Evolutionary conservation across 30 jellyfish, hydroid and myxozoan genomes (phyloP).

Genomic region (Aurelia sp.): DNA sequence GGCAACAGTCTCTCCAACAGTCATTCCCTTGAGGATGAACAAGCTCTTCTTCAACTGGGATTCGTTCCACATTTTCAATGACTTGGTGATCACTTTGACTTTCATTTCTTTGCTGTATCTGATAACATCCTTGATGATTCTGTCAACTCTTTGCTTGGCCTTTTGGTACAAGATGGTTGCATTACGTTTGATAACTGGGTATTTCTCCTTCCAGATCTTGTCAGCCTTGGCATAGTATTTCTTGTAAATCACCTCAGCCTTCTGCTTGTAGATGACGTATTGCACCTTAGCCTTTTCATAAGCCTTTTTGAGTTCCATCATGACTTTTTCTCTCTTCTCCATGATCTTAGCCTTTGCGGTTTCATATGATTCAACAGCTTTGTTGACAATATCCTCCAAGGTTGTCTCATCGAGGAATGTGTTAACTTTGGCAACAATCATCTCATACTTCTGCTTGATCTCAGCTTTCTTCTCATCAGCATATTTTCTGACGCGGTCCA

Average conservation of each 20-base stretch:
- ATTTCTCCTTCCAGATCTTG: conserved; percentile 65
- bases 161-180: conserved; percentile 45
- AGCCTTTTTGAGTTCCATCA: conserved; percentile 41
- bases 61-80: conserved; percentile 71
- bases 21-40: conserved; percentile 80
- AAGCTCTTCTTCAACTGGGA: conserved; percentile 57
- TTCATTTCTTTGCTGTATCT: conserved; percentile 71
- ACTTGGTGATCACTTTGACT: conserved; percentile 33
- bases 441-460: conserved; percentile 39
- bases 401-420: conserved; percentile 75
- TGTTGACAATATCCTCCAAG: conserved; percentile 70
- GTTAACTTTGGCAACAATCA: conserved; percentile 19
- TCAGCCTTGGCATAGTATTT: conserved; percentile 70
- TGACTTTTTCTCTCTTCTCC: conserved; percentile 35
- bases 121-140: conserved; percentile 36
- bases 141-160: conserved; percentile 33
- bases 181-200: conserved; percentile 49
- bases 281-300: conserved; percentile 45
- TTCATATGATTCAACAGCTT: conserved; percentile 26
- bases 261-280: conserved; percentile 47
- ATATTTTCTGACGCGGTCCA: conserved; percentile 4
- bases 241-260: conserved; percentile 34
- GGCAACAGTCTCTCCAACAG: conserved; percentile 91
- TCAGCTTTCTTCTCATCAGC: conserved; percentile 12
- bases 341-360: conserved; percentile 42